Evolutionary conservation across 2,888 invertebrate species (phyloP), one percentile per base, ranked within the genome.

Genomic region (Drosophila rellima): DNA sequence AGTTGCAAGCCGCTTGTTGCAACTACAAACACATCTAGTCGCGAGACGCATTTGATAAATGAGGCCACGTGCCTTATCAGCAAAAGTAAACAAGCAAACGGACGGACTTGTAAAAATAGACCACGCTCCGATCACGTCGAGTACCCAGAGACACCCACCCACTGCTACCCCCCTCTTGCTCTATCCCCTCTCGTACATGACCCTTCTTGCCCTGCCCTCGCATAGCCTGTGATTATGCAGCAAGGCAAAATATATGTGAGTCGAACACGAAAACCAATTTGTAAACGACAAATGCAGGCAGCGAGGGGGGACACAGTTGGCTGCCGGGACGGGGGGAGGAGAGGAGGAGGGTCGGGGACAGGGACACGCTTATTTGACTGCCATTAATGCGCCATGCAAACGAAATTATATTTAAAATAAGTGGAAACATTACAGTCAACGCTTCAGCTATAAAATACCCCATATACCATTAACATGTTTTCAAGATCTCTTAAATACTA

Each of bases 1-100:
- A 80, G 81, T 86, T 86, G 87, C 87, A 81, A 83, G 86, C 71
- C 64, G 72, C 77, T 76, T 71, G 76, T 70, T 78, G 80, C 78
- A 80, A 80, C 83, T 35, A 10, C 29, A 29, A 10, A 35, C 2
- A 6, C 3, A 13, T 13, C 1, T 79, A 78, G 81, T 77, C 66
- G 80, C 77, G 67, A 29, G 66, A 42, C 67, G 81, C 78, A 70
- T 62, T 85, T 90, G 90, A 91, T 88, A 91, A 91, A 91, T 89
- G 91, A 89, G 89, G 91, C 88, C 91, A 91, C 91, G 91, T 91
- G 91, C 86, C 91, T 90, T 90, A 91, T 91, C 91, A 78, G 71
- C 69, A 70, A 52, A 65, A 67, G 77, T 70, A 80, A 84, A 82
- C 84, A 84, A 86, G 77, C 83, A 65, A 71, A 51, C 50, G 54